These are phyloP conservation scores for Drosophila leonis DNA, from an alignment of 2,888 invertebrate species.

Conservation along the genomic window DNA sequence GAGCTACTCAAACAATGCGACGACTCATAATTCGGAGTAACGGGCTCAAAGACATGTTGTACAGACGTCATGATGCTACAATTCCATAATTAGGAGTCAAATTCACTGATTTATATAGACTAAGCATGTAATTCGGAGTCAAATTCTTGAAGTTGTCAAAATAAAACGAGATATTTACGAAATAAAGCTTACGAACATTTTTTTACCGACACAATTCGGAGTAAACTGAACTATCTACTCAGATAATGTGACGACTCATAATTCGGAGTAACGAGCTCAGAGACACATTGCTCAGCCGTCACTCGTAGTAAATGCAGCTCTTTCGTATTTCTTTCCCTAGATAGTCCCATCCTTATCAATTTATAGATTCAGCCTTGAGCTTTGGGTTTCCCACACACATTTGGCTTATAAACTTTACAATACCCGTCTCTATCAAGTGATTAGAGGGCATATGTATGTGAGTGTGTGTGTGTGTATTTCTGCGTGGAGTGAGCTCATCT, in stretches of 20 bases:
- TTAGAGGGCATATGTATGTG: not conserved
- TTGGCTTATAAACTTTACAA: not conserved
- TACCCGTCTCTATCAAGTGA: not conserved
- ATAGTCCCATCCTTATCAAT: not conserved
- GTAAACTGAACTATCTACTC: not conserved
- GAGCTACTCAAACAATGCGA: not conserved
- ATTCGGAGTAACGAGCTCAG: not conserved
- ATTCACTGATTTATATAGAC: not conserved
- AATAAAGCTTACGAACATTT: not conserved
- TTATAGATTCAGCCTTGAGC: not conserved
- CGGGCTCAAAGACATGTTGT: not conserved
- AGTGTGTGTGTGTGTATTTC: not conserved
- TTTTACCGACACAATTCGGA: not conserved
- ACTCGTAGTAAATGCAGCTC: not conserved
- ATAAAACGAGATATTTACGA: not conserved
- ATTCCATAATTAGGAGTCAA: not conserved
- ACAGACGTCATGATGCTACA: not conserved
- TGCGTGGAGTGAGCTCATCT: constrained; percentile 26
- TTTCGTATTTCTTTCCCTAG: not conserved
- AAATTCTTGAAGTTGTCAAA: not conserved
- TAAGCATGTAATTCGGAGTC: not conserved
- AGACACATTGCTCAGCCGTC: not conserved
- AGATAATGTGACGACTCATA: not conserved
- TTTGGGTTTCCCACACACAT: not conserved
- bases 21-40: not conserved